A percentile compares a stretch with the other conserved stretches of the same genome.
phyloP scores from a whole-genome alignment of 1,140 invertebrate genomes.

The Drosophila bocqueti region DNA sequence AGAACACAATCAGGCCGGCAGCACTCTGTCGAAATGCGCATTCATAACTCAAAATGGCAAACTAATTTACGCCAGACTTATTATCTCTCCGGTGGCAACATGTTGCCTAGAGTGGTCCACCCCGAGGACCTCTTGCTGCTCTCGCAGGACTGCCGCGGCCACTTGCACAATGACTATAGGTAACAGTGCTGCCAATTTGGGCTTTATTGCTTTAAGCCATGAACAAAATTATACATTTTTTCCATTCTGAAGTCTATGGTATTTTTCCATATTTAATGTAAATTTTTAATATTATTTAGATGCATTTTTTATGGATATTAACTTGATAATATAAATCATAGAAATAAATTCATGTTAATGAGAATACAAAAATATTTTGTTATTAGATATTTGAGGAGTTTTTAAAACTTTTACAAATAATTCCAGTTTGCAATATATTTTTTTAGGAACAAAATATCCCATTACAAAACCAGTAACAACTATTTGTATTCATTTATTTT shows the following conservation, averaged over 20 bases:
- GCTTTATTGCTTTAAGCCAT: background rate
- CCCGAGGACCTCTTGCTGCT: slow-evolving; percentile 15
- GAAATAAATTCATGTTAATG: no score
- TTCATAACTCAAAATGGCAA: slow-evolving; percentile 84
- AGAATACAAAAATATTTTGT: no score
- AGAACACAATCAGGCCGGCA: background rate
- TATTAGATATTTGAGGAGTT: no score
- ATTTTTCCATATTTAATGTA: background rate
- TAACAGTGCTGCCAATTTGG: background rate
- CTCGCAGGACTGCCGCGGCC: slow-evolving; percentile 25
- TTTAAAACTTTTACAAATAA: no score
- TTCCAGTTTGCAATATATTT: no score
- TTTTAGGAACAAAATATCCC: background rate
- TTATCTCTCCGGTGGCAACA: slow-evolving; percentile 76
- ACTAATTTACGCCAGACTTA: slow-evolving; percentile 83
- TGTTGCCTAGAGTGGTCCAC: slow-evolving; percentile 44
- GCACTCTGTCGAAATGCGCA: slow-evolving; percentile 68
- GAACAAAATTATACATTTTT: background rate
- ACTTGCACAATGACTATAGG: slow-evolving; percentile 22
- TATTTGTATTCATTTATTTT: no score
- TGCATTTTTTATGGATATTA: background rate
- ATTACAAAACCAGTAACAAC: background rate
- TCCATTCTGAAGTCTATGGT: background rate
- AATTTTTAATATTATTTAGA: background rate
- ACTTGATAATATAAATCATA: no score